These are phyloP conservation scores for Scaptodrosophila latifasciaeformis DNA, from an alignment of 2,888 invertebrate genomes.

Conservation along the genomic window DNA sequence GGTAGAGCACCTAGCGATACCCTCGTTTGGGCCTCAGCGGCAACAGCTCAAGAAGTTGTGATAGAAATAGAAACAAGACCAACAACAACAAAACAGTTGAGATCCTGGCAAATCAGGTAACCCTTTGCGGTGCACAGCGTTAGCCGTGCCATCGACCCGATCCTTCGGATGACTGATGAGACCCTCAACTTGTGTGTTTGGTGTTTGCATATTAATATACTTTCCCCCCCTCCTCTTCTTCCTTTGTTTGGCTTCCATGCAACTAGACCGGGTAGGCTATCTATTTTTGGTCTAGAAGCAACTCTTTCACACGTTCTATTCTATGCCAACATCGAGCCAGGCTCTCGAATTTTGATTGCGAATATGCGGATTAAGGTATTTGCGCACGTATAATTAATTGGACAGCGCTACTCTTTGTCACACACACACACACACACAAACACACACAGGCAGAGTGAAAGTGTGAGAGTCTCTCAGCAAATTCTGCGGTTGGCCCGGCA, in stretches of 20 bases:
- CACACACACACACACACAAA: background rate
- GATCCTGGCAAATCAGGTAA: background rate
- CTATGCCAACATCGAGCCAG: background rate
- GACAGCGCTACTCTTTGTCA: conserved; percentile 42
- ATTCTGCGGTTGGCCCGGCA: conserved; percentile 1
- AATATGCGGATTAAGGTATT: conserved; percentile 66
- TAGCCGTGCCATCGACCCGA: conserved; percentile 23
- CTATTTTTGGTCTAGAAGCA: no score
- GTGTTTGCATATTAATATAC: conserved; percentile 54
- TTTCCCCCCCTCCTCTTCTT: conserved; percentile 15
- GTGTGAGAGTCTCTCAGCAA: background rate
- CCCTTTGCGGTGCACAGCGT: background rate
- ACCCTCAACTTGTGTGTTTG: conserved; percentile 30
- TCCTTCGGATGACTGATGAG: conserved; percentile 37
- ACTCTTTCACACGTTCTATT: no score
- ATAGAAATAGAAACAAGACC: background rate
- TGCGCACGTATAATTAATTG: conserved; percentile 71
- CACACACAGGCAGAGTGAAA: background rate
- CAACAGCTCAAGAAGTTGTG: conserved; percentile 4
- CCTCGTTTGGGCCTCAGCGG: no score
- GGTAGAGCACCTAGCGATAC: no score
- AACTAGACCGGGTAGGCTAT: no score
- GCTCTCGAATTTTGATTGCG: conserved; percentile 63
- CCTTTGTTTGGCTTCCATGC: background rate
- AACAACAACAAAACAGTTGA: conserved; percentile 1